Percentiles rank a stretch among this genome's conserved stretches.
Conservation (phyloP, 2,888 invertebrate genomes). For the Formica aserva region DNA sequence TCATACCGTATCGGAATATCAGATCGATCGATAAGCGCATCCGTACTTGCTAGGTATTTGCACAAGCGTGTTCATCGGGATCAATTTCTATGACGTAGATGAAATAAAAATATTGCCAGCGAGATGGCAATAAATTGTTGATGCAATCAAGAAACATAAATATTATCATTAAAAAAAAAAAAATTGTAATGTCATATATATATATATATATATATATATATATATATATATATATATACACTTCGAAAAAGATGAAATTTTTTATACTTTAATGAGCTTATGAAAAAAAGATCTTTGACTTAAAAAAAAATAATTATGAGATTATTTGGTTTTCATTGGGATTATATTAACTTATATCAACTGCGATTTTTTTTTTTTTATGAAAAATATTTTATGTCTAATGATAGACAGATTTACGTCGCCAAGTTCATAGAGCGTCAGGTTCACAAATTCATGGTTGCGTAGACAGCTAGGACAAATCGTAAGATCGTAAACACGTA, state of each 20-base stretch:
- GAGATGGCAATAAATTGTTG: background rate
- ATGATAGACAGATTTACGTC: background rate
- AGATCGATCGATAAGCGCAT: conserved; percentile 31
- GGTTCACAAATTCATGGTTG: conserved; percentile 35
- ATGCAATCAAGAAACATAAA: background rate
- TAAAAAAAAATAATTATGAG: background rate
- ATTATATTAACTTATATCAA: background rate
- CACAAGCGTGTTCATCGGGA: background rate
- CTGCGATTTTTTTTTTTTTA: background rate
- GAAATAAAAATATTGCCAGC: background rate
- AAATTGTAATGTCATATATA: background rate
- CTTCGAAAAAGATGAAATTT: background rate
- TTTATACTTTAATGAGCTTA: background rate
- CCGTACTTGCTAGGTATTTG: background rate
- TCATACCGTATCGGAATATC: conserved; percentile 34
- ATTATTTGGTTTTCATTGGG: background rate
- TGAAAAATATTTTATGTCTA: background rate
- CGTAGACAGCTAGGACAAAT: conserved; percentile 20
- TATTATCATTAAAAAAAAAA: background rate
- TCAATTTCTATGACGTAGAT: background rate
- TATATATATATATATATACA: background rate
- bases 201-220: too few species aligned
- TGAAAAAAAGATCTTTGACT: background rate
- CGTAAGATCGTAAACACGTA: conserved; percentile 27
- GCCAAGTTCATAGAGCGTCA: background rate